Evolutionary conservation across 2,113 vertebrate genomes (phyloP), one percentile per base, ranked within the genome.

Genomic region (Erythrocebus patas): DNA sequence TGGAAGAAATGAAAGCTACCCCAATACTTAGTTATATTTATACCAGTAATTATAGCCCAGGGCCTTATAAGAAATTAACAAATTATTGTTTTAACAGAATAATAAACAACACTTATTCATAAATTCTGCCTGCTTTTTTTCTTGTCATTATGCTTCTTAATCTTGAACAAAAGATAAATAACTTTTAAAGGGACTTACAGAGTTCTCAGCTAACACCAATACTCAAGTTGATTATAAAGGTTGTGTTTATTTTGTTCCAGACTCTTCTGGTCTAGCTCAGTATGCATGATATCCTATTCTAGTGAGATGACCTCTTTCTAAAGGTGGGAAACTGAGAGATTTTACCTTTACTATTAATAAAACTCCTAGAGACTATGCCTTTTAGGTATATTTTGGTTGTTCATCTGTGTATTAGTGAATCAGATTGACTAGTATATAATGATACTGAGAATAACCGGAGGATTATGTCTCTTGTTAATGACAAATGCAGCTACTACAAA

Each of bases 1-100:
- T 66, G 73, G 48, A 92, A 83, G 79, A 30, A 91, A 68, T 38
- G 64, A 93, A 96, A 89, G 38, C 13, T 81, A 89, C 91, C 30
- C 11, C 45, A 93, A 32, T 93, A 57, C 52, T 76, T 84, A 79
- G 48, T 20, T 83, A 22, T 66, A 61, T 80, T 91, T 87, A 57
- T 86, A 75, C 22, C 35, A 81, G 48, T 90, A 96, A 82, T 75
- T 87, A 20, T 81, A 94, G 38, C 48, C 61, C 23, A 73, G 7
- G 23, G 1, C 94, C 45, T 93, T 93, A 52, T 0, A 82, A 20
- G 91, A 92, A 94, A 84, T 90, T 72, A 76, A 38, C 30, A 90
- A 76, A 59, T 72, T 84, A 70, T 59, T 87, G 38, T 94, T 97
- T 94, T 92, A 94, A 86, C 11, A 70, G 40, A 76, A 55, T 92